A percentile compares a stretch with the other conserved stretches of the same genome.
phyloP scores from a whole-genome alignment of 2,113 vertebrate species.

The Phasianus colchicus region DNA sequence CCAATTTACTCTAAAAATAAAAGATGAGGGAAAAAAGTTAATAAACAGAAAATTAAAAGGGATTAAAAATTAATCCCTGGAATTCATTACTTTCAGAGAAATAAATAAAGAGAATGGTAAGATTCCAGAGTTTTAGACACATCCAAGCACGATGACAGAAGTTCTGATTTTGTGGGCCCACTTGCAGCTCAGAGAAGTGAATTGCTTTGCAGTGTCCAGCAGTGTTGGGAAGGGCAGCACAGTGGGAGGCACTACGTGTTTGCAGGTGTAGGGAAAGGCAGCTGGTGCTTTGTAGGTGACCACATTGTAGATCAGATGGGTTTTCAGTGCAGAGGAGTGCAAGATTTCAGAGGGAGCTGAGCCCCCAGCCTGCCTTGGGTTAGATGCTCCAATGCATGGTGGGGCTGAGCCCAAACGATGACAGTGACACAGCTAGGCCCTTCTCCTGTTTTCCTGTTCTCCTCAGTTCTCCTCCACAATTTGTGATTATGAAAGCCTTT shows the following conservation, averaged over 20 bases:
- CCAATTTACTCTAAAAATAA: background rate
- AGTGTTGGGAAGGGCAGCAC: background rate
- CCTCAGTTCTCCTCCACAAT: background rate
- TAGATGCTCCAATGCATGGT: background rate
- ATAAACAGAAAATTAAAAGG: slow-evolving; percentile 24
- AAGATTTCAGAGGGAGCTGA: background rate
- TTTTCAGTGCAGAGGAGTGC: background rate
- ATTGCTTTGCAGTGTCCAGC: fast-evolving
- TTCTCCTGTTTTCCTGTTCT: background rate
- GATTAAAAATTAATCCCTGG: slow-evolving; percentile 54
- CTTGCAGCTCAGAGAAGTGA: background rate
- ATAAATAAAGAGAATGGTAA: slow-evolving; percentile 15
- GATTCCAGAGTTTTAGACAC: background rate
- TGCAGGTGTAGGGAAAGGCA: background rate
- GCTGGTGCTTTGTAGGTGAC: background rate
- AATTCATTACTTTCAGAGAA: slow-evolving; percentile 38
- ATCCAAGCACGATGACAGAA: background rate
- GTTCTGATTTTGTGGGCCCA: background rate
- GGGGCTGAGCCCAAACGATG: fast-evolving
- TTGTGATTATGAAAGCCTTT: background rate
- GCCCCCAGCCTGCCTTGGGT: fast-evolving
- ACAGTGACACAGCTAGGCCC: background rate
- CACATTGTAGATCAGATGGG: background rate
- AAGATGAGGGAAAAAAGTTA: background rate
- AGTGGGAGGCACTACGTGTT: background rate